Percentiles rank a stretch among this genome's conserved stretches.
Evolutionary conservation across 2,888 invertebrate genomes (phyloP).

Genomic region (Himalopsyche tibetana): DNA sequence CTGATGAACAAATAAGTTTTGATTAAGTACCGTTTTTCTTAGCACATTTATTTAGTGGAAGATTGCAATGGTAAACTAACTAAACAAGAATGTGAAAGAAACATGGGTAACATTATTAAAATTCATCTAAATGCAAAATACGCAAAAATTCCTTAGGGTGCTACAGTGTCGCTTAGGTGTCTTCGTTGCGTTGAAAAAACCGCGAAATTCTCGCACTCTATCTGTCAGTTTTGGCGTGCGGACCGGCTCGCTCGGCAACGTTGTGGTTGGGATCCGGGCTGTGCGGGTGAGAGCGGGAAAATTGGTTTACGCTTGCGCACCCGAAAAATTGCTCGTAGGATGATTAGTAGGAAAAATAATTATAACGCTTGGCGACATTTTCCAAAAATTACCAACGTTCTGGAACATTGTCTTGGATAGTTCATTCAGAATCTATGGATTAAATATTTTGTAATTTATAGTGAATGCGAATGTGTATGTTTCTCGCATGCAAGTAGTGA

Average conservation of each 20-base stretch:
- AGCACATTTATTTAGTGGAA: no score
- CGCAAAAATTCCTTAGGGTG: background rate
- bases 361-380: background rate
- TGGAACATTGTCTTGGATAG: no score
- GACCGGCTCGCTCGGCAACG: slow-evolving; percentile 5
- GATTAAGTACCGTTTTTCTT: no score
- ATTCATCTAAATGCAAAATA: background rate
- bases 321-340: slow-evolving; percentile 44
- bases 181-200: slow-evolving; percentile 13
- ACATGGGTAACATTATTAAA: background rate
- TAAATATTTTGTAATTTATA: no score
- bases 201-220: slow-evolving; percentile 58
- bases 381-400: background rate
- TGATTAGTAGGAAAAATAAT: slow-evolving; percentile 51
- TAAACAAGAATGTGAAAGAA: background rate
- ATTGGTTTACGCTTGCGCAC: background rate
- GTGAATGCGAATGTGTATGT: no score
- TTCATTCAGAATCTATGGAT: no score
- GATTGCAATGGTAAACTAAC: no score
- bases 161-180: background rate
- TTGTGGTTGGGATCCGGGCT: background rate
- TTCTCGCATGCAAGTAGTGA: no score
- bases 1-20: no score
- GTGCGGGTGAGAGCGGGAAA: slow-evolving; percentile 26
- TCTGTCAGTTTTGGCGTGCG: slow-evolving; percentile 57